Percentiles rank a stretch among this genome's conserved stretches.
Evolutionary conservation across 2,888 invertebrate species (phyloP).

Genomic region (Anaspis maculata): DNA sequence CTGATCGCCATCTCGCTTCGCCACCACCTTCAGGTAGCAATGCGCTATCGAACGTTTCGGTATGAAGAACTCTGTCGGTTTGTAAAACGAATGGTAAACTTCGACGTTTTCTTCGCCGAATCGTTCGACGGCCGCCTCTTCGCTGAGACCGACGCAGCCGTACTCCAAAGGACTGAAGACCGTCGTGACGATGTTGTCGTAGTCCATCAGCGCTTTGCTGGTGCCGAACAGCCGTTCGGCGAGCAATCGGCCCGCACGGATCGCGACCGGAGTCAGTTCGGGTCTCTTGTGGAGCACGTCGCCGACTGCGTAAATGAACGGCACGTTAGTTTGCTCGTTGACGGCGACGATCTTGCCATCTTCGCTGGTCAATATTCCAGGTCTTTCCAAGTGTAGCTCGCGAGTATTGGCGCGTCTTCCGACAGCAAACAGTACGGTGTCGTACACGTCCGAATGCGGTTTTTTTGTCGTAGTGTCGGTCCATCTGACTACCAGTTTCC

Average conservation of each 20-base stretch:
- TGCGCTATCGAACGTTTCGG: constrained; percentile 78
- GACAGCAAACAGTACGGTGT: constrained; percentile 84
- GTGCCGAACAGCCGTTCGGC: constrained; percentile 64
- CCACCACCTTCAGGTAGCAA: constrained; percentile 87
- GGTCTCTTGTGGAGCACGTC: constrained; percentile 77
- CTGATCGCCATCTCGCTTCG: constrained; percentile 57
- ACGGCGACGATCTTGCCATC: constrained; percentile 65
- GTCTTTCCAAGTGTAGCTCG: constrained; percentile 61
- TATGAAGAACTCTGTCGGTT: constrained; percentile 92
- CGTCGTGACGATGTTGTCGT: constrained; percentile 84
- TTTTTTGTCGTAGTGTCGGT: constrained; percentile 40
- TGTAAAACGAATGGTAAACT: constrained; percentile 89
- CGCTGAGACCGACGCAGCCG: constrained; percentile 80
- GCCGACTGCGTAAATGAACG: constrained; percentile 88
- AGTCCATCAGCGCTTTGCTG: constrained; percentile 63
- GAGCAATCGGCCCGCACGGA: constrained; percentile 81
- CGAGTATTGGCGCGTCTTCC: constrained; percentile 72
- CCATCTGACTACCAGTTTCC: constrained; percentile 63
- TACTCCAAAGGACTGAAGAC: constrained; percentile 96
- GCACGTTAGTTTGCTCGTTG: constrained; percentile 77
- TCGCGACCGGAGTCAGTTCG: constrained; percentile 94
- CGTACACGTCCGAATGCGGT: constrained; percentile 54
- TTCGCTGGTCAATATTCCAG: constrained; percentile 59
- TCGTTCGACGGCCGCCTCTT: constrained; percentile 65
- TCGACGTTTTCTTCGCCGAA: constrained; percentile 75